Conservation (phyloP, 2,888 invertebrate species). For the Labia minor region DNA sequence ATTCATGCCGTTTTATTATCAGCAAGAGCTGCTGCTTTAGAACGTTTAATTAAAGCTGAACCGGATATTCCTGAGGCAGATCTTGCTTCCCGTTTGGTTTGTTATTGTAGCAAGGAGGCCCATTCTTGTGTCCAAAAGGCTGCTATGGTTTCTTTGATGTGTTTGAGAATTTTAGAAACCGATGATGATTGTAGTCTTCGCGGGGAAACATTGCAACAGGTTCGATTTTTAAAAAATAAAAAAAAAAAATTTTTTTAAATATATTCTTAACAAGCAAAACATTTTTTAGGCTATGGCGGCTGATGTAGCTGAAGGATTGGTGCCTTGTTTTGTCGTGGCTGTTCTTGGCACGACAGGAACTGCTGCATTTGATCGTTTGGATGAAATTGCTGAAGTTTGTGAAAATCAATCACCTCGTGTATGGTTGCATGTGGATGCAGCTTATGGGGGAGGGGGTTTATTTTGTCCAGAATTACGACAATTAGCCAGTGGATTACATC, state of each 20-base stretch:
- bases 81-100: conserved; percentile 64
- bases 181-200: conserved; percentile 56
- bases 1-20: conserved; percentile 66
- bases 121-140: conserved; percentile 71
- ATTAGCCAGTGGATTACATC: conserved; percentile 53
- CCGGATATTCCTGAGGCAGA: conserved; percentile 38
- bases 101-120: conserved; percentile 60
- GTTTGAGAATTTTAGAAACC: conserved; percentile 57
- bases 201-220: conserved; percentile 48
- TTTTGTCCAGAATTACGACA: conserved; percentile 72
- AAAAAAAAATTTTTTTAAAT: background rate
- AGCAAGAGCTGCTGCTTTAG: conserved; percentile 60
- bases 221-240: conserved; percentile 21
- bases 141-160: conserved; percentile 64
- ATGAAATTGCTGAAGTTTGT: conserved; percentile 63
- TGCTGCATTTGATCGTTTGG: conserved; percentile 71
- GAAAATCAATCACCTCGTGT: conserved; percentile 48
- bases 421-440: conserved; percentile 85
- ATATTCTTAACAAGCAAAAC: too few relatives aligned
- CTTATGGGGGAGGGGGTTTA: conserved; percentile 70
- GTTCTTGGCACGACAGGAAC: conserved; percentile 76
- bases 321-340: conserved; percentile 73
- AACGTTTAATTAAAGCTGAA: conserved; percentile 46
- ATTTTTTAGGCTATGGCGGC: conserved; percentile 47
- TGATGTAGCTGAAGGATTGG: conserved; percentile 60